These are phyloP conservation scores for Gambusia yucatana DNA, from an alignment of 2,797 vertebrate genomes.

Conservation along the genomic window DNA sequence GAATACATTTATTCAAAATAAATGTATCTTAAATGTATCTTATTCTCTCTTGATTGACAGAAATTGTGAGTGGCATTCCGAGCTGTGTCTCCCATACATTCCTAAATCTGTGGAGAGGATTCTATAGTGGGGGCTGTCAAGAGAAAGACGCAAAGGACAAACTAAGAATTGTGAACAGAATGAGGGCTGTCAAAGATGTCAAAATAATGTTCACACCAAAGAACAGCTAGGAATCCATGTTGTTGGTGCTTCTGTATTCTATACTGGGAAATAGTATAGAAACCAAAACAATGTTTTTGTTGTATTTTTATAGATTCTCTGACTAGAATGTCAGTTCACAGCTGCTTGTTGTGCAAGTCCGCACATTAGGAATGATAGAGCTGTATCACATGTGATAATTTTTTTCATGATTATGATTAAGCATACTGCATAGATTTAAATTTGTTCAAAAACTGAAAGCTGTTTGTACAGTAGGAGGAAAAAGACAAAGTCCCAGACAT, in stretches of 20 bases:
- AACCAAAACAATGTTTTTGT: slow-evolving; percentile 50
- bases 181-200: slow-evolving; percentile 75
- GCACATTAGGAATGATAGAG: slow-evolving; percentile 15
- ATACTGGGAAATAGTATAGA: slow-evolving; percentile 48
- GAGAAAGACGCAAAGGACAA: slow-evolving; percentile 56
- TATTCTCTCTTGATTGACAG: slow-evolving; percentile 54
- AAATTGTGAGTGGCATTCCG: slow-evolving; percentile 66
- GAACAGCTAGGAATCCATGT: slow-evolving; percentile 46
- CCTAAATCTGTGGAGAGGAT: slow-evolving; percentile 58
- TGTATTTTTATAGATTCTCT: slow-evolving; percentile 20
- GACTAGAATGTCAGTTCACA: slow-evolving; percentile 52
- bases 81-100: slow-evolving; percentile 77
- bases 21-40: not conserved
- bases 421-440: slow-evolving; percentile 18
- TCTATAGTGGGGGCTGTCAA: slow-evolving; percentile 67
- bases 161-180: slow-evolving; percentile 62
- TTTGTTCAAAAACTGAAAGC: slow-evolving; percentile 34
- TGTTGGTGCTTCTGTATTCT: slow-evolving; percentile 52
- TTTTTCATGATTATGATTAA: slow-evolving; percentile 23
- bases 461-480: slow-evolving; percentile 61
- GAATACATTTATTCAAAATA: slow-evolving; percentile 24
- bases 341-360: slow-evolving; percentile 19
- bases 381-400: not conserved
- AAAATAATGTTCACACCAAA: slow-evolving; percentile 43
- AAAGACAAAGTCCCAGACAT: slow-evolving; percentile 41